Evolutionary conservation across 2,888 invertebrate species (phyloP), one percentile per base, ranked within the genome.

Genomic region (Tenthredo amoena): DNA sequence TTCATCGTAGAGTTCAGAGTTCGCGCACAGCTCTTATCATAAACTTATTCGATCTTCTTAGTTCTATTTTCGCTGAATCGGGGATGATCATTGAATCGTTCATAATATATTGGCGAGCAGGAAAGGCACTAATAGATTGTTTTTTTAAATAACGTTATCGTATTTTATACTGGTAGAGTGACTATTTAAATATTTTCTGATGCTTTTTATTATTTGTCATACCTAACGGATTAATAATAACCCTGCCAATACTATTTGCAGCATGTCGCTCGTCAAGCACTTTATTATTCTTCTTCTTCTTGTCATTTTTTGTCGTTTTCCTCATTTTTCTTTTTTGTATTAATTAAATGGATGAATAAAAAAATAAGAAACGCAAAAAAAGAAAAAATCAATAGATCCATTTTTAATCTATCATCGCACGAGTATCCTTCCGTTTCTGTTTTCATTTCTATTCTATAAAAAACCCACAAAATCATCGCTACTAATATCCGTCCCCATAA

Each of bases 191-290:
- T 47, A n/a, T 12, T 43, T 76, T 12, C 12, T 31, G n/a, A 76
- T 50, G 43, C 76, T 47, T 76, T 76, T 43, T 76, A 76, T 85
- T 62, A 85, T 85, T 79, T 81, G 40, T 85, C 43, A 72, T 40
- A 47, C 40, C 65, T 85, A 85, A 85, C 85, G 40, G 34, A 62
- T 85, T 85, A 85, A 58, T 62, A 62, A 85, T 81, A 62, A 62
- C 50, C 71, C 65, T 81, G 43, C 9, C 7, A 47, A 37, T 34
- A 31, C 71, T 15, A 34, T 71, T 71, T 15, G 18, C 18, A 71
- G 71, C 71, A 71, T 71, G 71, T 31, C 34, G 26, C 71, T 71
- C n/a, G 71, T 71, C 15, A 26, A 15, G 21, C 21, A 47, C 10
- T 76, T 76, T 26, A 26, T 76, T 74, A 3, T 40, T 47, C 21